Base-by-base conservation (phyloP, 1,140 invertebrate genomes). In the Ephestia elutella region DNA sequence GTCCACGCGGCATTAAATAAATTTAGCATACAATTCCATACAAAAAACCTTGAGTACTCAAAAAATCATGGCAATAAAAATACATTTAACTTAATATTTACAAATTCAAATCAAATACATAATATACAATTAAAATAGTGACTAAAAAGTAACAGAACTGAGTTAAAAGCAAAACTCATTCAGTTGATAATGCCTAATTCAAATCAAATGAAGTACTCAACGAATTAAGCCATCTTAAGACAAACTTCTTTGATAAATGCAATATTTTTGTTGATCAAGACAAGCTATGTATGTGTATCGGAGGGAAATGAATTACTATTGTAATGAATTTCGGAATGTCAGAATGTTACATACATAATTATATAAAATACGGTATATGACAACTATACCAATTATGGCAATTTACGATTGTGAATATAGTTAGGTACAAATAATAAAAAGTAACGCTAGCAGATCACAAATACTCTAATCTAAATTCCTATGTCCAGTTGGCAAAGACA, bases 51-150 rank as follows among this genome's bases (percentile, higher is more conserved):
- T 71, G 76, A 77, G 70, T 84, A 81, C 73, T 78, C 74, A 75
- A 78, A 77, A 73, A 83, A 66, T 75, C 73, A 87, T 87, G 85
- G 85, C 85, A 87, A 83, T 82, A 80, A 81, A 78, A 80, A 83
- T 84, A 81, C 75, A 78, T 78, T 84, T 84, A 87, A 86, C 78
- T 85, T 86, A 86, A 78, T 86, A 86, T 87, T 87, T 86, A 86
- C 82, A 86, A 83, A 83, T 80, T 72, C 81, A 74, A 78, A 78
- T 75, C 74, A 75, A 80, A 84, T 85, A 83, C 70, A 86, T 79
- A 85, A 83, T 84, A 84, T 86, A 87, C 85, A 87, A 84, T 86
- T 86, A 86, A 78, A 86, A 79, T 87, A 86, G 69, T 86, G 82
- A 87, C 85, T 87, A 78, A 84, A 73, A 72, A 79, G 68, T 62